These are phyloP conservation scores for Syngnathus scovelli DNA, from an alignment of 2,113 vertebrate species.

Conservation along the genomic window DNA sequence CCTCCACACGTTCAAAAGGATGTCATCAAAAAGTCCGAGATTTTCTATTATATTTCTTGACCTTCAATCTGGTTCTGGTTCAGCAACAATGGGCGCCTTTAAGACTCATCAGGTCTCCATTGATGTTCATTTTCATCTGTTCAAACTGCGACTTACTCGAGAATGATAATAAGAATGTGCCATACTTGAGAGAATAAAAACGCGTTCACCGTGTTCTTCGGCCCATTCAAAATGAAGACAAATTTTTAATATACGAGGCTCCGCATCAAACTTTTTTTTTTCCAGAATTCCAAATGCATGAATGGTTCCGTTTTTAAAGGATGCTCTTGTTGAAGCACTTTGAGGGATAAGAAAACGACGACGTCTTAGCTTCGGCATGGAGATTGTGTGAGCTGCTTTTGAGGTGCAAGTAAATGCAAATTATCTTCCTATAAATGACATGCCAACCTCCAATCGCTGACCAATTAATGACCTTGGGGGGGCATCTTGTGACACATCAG, in stretches of 20 bases:
- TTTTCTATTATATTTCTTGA: slow-evolving; percentile 52
- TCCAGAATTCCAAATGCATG: neutral
- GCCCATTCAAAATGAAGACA: neutral
- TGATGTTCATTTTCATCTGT: slow-evolving; percentile 43
- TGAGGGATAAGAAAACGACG: slow-evolving; percentile 1
- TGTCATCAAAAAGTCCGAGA: slow-evolving; percentile 46
- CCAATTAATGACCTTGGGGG: slow-evolving; percentile 69
- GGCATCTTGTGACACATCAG: slow-evolving; percentile 63
- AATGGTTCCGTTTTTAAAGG: neutral
- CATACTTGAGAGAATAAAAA: slow-evolving; percentile 18
- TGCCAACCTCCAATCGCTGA: slow-evolving; percentile 65
- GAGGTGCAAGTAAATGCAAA: slow-evolving; percentile 58
- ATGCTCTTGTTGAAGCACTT: neutral
- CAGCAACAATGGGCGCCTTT: slow-evolving; percentile 54
- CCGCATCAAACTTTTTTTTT: neutral
- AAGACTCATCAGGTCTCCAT: slow-evolving; percentile 54
- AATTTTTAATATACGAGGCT: neutral
- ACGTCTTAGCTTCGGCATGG: slow-evolving; percentile 26
- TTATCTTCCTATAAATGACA: slow-evolving; percentile 61
- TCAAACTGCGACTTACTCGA: slow-evolving; percentile 33
- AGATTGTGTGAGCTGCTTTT: slow-evolving; percentile 47
- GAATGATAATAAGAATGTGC: slow-evolving; percentile 33
- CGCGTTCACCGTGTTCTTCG: too few species aligned
- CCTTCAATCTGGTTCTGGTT: slow-evolving; percentile 55
- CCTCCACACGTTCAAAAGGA: slow-evolving; percentile 48